Percentiles rank a stretch among this genome's conserved stretches.
Evolutionary conservation across 2,888 invertebrate species (phyloP).

Genomic region (Tetragonisca angustula): DNA sequence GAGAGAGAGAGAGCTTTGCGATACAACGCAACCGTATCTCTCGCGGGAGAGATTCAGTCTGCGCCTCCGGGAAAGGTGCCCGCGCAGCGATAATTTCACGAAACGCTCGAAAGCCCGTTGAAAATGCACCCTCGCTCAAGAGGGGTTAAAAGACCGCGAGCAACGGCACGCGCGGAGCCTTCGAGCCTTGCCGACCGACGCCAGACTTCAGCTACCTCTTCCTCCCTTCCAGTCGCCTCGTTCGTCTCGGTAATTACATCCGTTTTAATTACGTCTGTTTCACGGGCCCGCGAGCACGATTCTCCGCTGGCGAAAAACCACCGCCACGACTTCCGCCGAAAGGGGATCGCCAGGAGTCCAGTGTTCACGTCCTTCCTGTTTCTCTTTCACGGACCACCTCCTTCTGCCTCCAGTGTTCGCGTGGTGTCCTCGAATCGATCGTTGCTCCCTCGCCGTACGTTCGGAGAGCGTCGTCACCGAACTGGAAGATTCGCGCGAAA

Average conservation of each 20-base stretch:
- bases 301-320: conserved; percentile 9
- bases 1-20: conserved; percentile 14
- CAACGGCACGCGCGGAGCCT: conserved; percentile 14
- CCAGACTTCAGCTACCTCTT: conserved; percentile 1
- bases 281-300: conserved; percentile 43
- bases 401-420: no score
- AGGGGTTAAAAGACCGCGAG: conserved; percentile 39
- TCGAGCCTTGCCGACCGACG: not conserved
- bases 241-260: conserved; percentile 62
- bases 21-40: conserved; percentile 1
- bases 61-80: not conserved
- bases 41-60: not conserved
- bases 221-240: not conserved
- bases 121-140: conserved; percentile 37
- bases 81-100: conserved; percentile 8
- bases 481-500: no score
- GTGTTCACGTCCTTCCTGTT: not conserved
- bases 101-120: conserved; percentile 4
- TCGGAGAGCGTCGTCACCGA: no score
- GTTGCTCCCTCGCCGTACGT: no score
- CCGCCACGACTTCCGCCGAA: not conserved
- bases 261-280: conserved; percentile 71
- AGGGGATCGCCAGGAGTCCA: conserved; percentile 12
- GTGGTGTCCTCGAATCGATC: no score
- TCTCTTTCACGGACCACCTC: not conserved